Conservation (phyloP, 2,888 invertebrate species). For the Endomychus coccineus region DNA sequence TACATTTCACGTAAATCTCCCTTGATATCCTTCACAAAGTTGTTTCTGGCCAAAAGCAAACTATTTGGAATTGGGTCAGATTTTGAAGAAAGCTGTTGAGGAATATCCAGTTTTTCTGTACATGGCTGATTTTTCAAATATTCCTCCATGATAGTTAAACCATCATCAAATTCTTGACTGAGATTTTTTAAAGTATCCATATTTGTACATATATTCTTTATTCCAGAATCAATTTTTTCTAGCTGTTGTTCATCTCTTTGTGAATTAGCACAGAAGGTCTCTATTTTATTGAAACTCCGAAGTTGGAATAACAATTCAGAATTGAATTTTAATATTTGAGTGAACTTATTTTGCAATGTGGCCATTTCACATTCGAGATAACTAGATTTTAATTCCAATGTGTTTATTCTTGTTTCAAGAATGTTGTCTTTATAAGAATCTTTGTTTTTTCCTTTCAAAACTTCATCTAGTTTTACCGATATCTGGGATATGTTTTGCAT, state of each 20-base stretch:
- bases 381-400: constrained; percentile 38
- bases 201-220: no score
- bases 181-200: no score
- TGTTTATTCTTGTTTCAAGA: constrained; percentile 38
- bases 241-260: no score
- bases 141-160: no score
- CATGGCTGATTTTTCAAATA: no score
- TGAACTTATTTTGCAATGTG: constrained; percentile 19
- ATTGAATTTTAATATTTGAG: constrained; percentile 16
- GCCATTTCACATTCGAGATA: constrained; percentile 34
- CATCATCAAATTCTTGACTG: no score
- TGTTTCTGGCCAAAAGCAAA: no score
- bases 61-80: no score
- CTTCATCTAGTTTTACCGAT: constrained; percentile 55
- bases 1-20: constrained; percentile 36
- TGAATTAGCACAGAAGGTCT: no score
- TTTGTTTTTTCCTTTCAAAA: constrained; percentile 35
- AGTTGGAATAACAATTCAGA: neutral
- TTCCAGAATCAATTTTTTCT: no score
- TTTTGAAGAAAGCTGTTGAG: no score
- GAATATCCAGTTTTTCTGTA: no score
- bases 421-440: constrained; percentile 28
- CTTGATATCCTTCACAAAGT: constrained; percentile 28
- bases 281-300: neutral
- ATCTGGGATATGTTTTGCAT: constrained; percentile 44